Evolutionary conservation across 1,140 invertebrate species (phyloP).

Genomic region (Acarapis woodi): DNA sequence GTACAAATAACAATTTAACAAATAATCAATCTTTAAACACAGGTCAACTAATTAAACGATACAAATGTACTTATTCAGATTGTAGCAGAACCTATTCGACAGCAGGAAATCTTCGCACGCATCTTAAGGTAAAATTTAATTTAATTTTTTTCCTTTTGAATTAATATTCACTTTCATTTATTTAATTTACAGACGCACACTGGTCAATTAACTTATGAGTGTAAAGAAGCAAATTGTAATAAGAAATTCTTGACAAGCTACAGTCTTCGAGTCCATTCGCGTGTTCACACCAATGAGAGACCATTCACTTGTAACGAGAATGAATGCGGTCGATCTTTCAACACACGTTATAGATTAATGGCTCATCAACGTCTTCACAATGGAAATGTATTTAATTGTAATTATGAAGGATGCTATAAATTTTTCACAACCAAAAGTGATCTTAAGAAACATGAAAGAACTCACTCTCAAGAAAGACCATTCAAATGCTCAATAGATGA

Average conservation of each 20-base stretch:
- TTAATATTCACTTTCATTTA: constrained; percentile 14
- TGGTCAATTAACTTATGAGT: constrained; percentile 83
- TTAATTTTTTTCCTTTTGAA: no score
- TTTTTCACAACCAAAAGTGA: constrained; percentile 79
- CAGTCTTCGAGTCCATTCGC: constrained; percentile 71
- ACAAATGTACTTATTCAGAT: constrained; percentile 30
- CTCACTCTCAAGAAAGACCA: constrained; percentile 67
- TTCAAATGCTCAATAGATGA: constrained; percentile 53
- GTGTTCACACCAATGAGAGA: constrained; percentile 81
- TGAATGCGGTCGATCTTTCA: constrained; percentile 70
- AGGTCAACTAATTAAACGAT: no score
- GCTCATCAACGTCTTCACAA: constrained; percentile 73
- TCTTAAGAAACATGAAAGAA: constrained; percentile 66
- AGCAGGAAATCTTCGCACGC: constrained; percentile 68
- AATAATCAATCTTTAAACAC: no score
- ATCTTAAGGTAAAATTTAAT: no score
- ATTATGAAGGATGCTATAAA: constrained; percentile 47
- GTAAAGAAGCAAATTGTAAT: constrained; percentile 49
- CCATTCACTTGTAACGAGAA: constrained; percentile 34
- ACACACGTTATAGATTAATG: constrained; percentile 34
- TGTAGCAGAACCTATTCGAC: constrained; percentile 73
- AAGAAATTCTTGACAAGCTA: constrained; percentile 80
- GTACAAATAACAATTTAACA: no score
- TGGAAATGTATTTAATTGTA: constrained; percentile 81
- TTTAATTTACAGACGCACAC: no score